Evolutionary conservation across 2,113 vertebrate genomes (phyloP).

Genomic region (Phaethon lepturus): DNA sequence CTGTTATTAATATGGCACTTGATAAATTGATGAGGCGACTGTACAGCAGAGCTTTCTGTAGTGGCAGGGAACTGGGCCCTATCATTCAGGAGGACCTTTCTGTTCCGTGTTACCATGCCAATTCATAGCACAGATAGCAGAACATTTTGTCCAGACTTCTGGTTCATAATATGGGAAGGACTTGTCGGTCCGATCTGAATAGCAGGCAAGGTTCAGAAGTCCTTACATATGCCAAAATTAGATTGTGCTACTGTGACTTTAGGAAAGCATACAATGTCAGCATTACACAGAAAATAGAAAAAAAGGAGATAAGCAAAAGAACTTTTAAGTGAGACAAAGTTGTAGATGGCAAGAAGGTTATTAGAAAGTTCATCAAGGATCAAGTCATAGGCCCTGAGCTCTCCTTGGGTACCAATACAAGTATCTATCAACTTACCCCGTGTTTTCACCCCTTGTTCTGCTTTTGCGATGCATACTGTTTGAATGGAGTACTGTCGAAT

Average conservation of each 20-base stretch:
- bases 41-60: background rate
- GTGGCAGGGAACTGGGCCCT: background rate
- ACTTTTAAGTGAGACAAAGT: background rate
- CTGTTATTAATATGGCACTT: background rate
- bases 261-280: background rate
- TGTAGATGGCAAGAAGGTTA: background rate
- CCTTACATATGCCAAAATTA: background rate
- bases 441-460: background rate
- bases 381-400: background rate
- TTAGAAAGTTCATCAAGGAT: background rate
- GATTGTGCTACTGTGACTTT: background rate
- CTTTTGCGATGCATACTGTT: background rate
- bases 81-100: background rate
- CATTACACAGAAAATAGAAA: background rate
- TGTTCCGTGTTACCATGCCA: background rate
- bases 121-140: background rate
- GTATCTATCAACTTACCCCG: background rate
- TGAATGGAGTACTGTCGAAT: background rate
- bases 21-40: background rate
- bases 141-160: slow-evolving; percentile 36
- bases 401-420: background rate
- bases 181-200: background rate
- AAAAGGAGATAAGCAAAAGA: background rate
- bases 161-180: background rate
- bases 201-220: background rate